Evolutionary conservation across 2,113 vertebrate genomes (phyloP), one percentile per base, ranked within the genome.

Genomic region (Gallinago undulata): DNA sequence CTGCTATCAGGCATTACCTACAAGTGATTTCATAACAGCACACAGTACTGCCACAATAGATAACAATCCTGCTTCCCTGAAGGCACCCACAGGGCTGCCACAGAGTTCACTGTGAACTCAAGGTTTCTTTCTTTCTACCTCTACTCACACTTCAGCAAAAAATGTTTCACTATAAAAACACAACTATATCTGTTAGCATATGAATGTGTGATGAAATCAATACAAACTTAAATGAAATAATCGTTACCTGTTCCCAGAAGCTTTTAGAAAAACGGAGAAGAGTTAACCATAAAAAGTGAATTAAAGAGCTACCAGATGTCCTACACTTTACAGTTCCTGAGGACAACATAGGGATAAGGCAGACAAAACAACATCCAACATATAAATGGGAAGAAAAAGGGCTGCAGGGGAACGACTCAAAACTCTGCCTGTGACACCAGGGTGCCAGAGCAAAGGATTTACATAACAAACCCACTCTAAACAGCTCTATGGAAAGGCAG

Each of bases 61-160:
- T 82, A 93, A 88, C 19, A 92, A 69, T 73, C 82, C 64, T 62
- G n/a, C 35, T 57, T 93, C n/a, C 87, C 94, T 89, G 53, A 83
- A 94, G 76, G 74, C 72, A 93, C 60, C 79, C 23, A 70, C 24
- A 68, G 12, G 15, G 5, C 30, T 90, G 73, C 57, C 47, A 92
- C 78, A 92, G 37, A 90, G 47, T 10, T 84, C 9, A 6, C 37
- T 7, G 31, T 19, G 19, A 94, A 74, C 70, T 80, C 74, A 88
- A 81, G 10, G 23, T 41, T 94, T 90, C 19, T 27, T 79, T 70
- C 30, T 22, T 57, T n/a, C 12, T 55, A 41, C 31, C 24, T 90
- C 59, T 37, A 14, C 47, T 94, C 64, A 78, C 12, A 76, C 50
- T 45, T 79, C 85, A 80, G 41, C 24, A 70, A 93, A 84, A 90